These are phyloP conservation scores for Parazoanthus darwini DNA, from an alignment of 92 coral and sea anemone genomes.

Conservation along the genomic window DNA sequence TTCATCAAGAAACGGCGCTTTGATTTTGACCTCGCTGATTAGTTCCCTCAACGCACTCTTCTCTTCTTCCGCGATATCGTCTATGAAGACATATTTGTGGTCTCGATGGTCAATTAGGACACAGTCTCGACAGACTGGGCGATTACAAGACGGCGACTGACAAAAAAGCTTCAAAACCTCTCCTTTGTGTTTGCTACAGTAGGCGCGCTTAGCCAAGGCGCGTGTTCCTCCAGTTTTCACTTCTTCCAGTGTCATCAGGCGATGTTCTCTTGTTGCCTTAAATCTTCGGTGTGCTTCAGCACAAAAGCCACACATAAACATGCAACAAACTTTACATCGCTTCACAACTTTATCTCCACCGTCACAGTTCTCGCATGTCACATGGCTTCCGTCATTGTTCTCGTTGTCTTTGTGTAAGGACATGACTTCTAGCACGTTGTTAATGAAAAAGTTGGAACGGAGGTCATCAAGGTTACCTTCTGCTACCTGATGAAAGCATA, in stretches of 20 bases:
- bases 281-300: slow-evolving; percentile 56
- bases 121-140: neutral
- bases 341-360: slow-evolving; percentile 50
- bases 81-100: neutral
- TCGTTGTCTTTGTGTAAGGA: neutral
- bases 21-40: neutral
- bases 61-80: neutral
- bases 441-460: neutral
- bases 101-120: neutral
- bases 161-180: slow-evolving; percentile 68
- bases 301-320: slow-evolving; percentile 73
- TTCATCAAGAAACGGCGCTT: neutral
- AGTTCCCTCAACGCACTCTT: neutral
- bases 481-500: neutral
- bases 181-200: slow-evolving; percentile 62
- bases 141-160: neutral
- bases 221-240: slow-evolving; percentile 42
- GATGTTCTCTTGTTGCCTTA: slow-evolving; percentile 51
- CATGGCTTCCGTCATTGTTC: neutral
- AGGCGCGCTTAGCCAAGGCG: slow-evolving; percentile 56
- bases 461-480: neutral
- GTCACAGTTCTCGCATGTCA: slow-evolving; percentile 39
- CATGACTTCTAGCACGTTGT: slow-evolving; percentile 1
- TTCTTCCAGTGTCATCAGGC: slow-evolving; percentile 55
- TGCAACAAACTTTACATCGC: slow-evolving; percentile 62